Evolutionary conservation across 2,797 vertebrate genomes (phyloP), one percentile per base, ranked within the genome.

Genomic region (Clamator glandarius): DNA sequence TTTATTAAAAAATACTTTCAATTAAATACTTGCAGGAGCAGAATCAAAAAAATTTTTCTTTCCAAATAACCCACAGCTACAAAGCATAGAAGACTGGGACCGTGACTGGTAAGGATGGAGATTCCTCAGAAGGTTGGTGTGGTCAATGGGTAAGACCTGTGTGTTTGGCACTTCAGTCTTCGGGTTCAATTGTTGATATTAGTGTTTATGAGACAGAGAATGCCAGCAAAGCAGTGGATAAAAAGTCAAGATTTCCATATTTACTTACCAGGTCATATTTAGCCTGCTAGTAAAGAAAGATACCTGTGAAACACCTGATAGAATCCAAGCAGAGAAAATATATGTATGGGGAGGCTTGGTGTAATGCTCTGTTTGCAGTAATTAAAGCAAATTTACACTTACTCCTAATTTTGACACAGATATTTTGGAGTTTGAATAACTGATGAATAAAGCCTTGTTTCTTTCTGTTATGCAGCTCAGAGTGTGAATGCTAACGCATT

Each of bases 301-400:
- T 26, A 5, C 3, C 29, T 51, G 21, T 11, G 6, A 83, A 74
- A 80, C 0, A 0, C 26, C 39, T 8, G 2, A 10, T 36, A 24
- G 19, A 73, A 41, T 76, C 42, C 54, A 31, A 87, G 78, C 44
- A 89, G 73, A 83, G 17, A 44, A 91, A 70, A n/a, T 19, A 74
- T 42, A 21, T 15, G 7, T 41, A 50, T 72, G 54, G 74, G 77
- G 48, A 82, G 18, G 21, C 31, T 82, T 36, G 28, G 25, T 89
- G 19, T 35, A 55, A 80, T 42, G 14, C 0, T 3, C 48, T 52
- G 20, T 25, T 64, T 68, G 31, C 35, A 19, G 64, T 67, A 63
- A 89, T 87, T 84, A 55, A 79, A 51, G 31, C 41, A 83, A 62
- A 73, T 87, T 78, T 91, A 42, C 29, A 31, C 83, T 80, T 94